Evolutionary conservation across 2,797 vertebrate species (phyloP).

Genomic region (Prunella strophiata): DNA sequence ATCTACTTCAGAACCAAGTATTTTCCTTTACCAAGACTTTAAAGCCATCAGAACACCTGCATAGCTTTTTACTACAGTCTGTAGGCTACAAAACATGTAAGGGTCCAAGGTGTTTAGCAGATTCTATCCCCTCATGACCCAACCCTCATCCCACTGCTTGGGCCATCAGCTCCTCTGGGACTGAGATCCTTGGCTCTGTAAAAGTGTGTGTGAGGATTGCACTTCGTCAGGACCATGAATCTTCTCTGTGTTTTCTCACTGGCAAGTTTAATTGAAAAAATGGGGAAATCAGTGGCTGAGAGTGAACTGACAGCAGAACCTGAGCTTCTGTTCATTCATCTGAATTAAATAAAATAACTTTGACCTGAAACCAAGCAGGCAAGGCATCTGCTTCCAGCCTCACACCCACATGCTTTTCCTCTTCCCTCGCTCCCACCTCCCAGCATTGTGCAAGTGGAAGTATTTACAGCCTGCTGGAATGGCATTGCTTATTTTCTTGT

Average conservation of each 20-base stretch:
- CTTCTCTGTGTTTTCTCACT: background rate
- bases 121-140: background rate
- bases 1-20: background rate
- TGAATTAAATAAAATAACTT: background rate
- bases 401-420: background rate
- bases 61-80: background rate
- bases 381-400: background rate
- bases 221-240: background rate
- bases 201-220: background rate
- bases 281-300: background rate
- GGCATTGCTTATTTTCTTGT: conserved; percentile 8
- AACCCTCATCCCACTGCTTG: background rate
- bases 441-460: background rate
- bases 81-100: background rate
- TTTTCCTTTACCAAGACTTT: background rate
- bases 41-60: background rate
- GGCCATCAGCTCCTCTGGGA: background rate
- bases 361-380: background rate
- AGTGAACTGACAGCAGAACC: background rate
- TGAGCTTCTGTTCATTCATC: background rate
- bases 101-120: background rate
- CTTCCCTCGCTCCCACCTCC: background rate
- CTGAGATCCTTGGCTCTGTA: background rate
- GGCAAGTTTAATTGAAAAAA: background rate
- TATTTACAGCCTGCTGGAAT: background rate